These are phyloP conservation scores for Chymomyza amoena DNA, from an alignment of 2,888 invertebrate genomes.

Conservation along the genomic window DNA sequence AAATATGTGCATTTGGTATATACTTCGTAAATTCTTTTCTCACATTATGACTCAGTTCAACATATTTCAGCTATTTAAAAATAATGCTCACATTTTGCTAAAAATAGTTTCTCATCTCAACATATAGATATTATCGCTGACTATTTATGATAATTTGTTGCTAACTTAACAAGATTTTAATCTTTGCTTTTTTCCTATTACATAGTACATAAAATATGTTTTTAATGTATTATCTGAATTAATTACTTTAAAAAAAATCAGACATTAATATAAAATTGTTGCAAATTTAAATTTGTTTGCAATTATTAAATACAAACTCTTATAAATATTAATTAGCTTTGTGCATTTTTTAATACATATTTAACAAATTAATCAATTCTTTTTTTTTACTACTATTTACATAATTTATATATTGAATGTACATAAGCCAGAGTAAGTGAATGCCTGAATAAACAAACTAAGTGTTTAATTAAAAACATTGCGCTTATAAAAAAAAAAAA, in stretches of 20 bases:
- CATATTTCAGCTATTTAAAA: no score
- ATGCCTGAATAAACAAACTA: conserved; percentile 67
- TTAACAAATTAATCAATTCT: background rate
- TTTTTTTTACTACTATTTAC: conserved; percentile 7
- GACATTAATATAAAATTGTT: background rate
- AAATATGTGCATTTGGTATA: no score
- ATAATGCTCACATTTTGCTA: no score
- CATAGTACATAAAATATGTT: no score
- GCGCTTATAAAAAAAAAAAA: conserved; percentile 31
- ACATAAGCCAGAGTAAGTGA: conserved; percentile 35
- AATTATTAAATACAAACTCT: conserved; percentile 63
- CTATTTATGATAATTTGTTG: no score
- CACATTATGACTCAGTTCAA: no score
- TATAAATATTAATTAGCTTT: conserved; percentile 60
- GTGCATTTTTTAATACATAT: background rate
- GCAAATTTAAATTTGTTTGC: conserved; percentile 28
- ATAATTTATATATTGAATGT: conserved; percentile 32
- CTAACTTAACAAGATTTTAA: no score
- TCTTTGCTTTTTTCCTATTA: no score
- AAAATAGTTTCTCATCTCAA: no score
- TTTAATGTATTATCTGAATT: no score
- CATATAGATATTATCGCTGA: no score
- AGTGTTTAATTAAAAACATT: conserved; percentile 66
- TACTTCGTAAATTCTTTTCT: no score
- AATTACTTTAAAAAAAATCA: background rate